Evolutionary conservation across 1,140 invertebrate species (phyloP).

Genomic region (Steinernema khuongi): DNA sequence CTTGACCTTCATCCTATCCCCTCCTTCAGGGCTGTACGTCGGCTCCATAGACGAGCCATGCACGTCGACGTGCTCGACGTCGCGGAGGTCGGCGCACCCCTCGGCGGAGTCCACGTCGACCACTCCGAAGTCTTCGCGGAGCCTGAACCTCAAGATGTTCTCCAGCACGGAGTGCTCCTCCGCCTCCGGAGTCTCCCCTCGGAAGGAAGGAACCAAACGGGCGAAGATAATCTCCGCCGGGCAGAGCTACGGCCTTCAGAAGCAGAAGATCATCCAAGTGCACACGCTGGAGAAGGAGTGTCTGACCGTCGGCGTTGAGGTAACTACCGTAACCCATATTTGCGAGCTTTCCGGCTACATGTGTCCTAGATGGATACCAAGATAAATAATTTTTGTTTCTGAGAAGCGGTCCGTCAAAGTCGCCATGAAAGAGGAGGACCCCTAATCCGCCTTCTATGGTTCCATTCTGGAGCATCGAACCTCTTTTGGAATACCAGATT

Average conservation of each 20-base stretch:
- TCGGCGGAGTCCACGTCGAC: not conserved
- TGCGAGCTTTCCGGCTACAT: too few species aligned
- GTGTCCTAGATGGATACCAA: too few species aligned
- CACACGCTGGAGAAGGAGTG: constrained; percentile 66
- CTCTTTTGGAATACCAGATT: too few species aligned
- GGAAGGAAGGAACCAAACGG: not conserved
- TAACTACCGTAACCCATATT: too few species aligned
- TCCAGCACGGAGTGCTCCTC: not conserved
- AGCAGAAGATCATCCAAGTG: constrained; percentile 64
- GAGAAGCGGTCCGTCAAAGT: too few species aligned
- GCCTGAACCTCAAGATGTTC: not conserved
- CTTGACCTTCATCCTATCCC: too few species aligned
- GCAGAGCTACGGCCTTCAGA: constrained; percentile 40
- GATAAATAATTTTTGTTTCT: too few species aligned
- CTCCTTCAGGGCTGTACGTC: not conserved
- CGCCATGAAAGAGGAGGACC: too few species aligned
- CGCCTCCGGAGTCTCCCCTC: not conserved
- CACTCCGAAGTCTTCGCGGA: not conserved
- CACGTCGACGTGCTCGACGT: not conserved
- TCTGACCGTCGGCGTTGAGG: constrained; percentile 67
- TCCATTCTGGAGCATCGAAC: constrained; percentile 15
- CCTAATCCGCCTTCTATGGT: constrained; percentile 30
- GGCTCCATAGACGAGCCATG: constrained; percentile 4
- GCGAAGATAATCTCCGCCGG: constrained; percentile 41
- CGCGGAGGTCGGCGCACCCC: not conserved